phyloP scores from a whole-genome alignment of 2,113 vertebrate genomes.

The Platysternon megacephalum region DNA sequence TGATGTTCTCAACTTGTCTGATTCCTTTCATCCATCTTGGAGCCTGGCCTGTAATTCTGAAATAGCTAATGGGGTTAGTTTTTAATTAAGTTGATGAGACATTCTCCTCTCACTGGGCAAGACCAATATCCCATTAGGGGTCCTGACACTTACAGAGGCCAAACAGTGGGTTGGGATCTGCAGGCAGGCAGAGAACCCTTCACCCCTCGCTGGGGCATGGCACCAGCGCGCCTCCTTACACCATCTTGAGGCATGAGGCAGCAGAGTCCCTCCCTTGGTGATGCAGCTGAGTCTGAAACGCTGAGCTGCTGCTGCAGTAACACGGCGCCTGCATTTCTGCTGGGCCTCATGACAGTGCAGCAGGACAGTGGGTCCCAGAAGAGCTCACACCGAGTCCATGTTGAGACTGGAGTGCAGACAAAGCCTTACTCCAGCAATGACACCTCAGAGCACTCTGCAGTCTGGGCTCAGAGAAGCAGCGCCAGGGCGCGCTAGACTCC shows the following conservation, averaged over 20 bases:
- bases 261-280: no score
- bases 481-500: neutral
- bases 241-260: no score
- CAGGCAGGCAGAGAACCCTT: neutral
- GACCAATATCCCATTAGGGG: neutral
- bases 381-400: neutral
- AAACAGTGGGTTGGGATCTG: neutral
- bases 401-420: neutral
- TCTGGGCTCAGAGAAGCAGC: neutral
- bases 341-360: no score
- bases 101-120: conserved; percentile 15
- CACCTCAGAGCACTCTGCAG: neutral
- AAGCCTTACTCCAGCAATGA: neutral
- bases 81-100: conserved; percentile 54
- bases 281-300: no score
- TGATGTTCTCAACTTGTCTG: conserved; percentile 53
- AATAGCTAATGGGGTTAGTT: conserved; percentile 25
- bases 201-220: rapidly evolving
- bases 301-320: no score
- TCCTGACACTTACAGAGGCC: neutral
- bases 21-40: conserved; percentile 67
- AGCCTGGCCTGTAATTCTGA: conserved; percentile 48
- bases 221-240: neutral
- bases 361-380: neutral
- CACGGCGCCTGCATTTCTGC: no score